Conservation (phyloP, 2,888 invertebrate genomes). For the Trachelus tabidus region DNA sequence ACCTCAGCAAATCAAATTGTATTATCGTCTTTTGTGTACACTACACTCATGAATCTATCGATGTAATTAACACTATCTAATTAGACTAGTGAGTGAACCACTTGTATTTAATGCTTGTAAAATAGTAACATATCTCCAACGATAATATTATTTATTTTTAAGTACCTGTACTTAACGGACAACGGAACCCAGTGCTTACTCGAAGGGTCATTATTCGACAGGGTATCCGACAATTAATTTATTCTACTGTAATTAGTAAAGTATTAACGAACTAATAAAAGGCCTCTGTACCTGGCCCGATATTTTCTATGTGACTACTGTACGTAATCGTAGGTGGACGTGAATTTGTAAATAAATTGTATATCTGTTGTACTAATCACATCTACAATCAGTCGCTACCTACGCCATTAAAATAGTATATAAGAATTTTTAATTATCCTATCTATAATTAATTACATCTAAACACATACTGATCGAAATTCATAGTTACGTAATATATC, state of each 20-base stretch:
- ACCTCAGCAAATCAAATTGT: constrained; percentile 62
- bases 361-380: constrained; percentile 43
- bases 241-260: constrained; percentile 21
- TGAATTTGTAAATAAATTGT: constrained; percentile 57
- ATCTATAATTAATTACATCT: neutral
- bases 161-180: constrained; percentile 23
- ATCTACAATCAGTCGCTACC: neutral
- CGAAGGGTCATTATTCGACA: constrained; percentile 8
- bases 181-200: constrained; percentile 7
- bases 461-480: neutral
- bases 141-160: constrained; percentile 54
- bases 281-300: neutral
- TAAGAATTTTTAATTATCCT: too few species aligned
- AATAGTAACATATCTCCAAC: constrained; percentile 34
- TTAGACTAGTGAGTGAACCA: constrained; percentile 26
- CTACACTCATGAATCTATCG: constrained; percentile 24
- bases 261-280: neutral
- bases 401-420: neutral
- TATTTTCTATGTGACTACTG: neutral
- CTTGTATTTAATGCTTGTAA: constrained; percentile 41
- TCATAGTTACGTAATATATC: neutral
- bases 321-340: constrained; percentile 32
- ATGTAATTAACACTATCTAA: constrained; percentile 26
- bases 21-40: constrained; percentile 52
- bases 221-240: constrained; percentile 27